These are phyloP conservation scores for Abrostola tripartita DNA, from an alignment of 2,888 invertebrate genomes.

Conservation along the genomic window DNA sequence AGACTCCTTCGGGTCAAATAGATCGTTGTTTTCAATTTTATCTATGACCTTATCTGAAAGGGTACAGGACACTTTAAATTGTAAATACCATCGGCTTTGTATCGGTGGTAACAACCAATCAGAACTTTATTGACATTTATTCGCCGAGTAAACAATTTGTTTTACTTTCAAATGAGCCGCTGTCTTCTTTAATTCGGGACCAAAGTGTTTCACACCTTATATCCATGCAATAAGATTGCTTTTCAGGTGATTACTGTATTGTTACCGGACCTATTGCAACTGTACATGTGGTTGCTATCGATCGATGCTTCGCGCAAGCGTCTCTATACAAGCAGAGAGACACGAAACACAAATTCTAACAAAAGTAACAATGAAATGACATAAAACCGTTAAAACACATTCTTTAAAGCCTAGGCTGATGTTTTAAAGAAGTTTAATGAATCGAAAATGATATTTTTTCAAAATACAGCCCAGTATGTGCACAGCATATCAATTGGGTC, in stretches of 20 bases:
- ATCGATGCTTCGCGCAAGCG: slow-evolving; percentile 83
- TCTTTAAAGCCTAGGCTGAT: slow-evolving; percentile 2
- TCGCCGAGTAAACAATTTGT: slow-evolving; percentile 64
- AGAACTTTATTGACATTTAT: slow-evolving; percentile 67
- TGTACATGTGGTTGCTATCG: slow-evolving; percentile 69
- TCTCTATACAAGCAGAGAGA: slow-evolving; percentile 52
- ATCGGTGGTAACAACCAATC: slow-evolving; percentile 47
- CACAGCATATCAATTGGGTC: slow-evolving; percentile 52
- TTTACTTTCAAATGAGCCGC: slow-evolving; percentile 62
- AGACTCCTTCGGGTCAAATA: slow-evolving; percentile 25
- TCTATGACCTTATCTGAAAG: slow-evolving; percentile 44
- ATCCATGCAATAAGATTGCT: slow-evolving; percentile 31
- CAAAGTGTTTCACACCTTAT: slow-evolving; percentile 53
- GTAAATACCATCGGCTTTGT: slow-evolving; percentile 50
- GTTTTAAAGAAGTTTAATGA: background rate
- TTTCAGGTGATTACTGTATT: slow-evolving; percentile 23
- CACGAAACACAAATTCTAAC: slow-evolving; percentile 28
- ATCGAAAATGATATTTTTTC: slow-evolving; percentile 12
- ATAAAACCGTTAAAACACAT: slow-evolving; percentile 15
- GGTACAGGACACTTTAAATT: slow-evolving; percentile 42
- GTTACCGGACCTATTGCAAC: slow-evolving; percentile 55
- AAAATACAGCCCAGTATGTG: slow-evolving; percentile 60
- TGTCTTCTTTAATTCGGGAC: slow-evolving; percentile 26
- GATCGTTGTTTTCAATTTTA: slow-evolving; percentile 20
- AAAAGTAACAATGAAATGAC: slow-evolving; percentile 13